phyloP scores from a whole-genome alignment of 2,797 vertebrate species.

The Anomalospiza imberbis region DNA sequence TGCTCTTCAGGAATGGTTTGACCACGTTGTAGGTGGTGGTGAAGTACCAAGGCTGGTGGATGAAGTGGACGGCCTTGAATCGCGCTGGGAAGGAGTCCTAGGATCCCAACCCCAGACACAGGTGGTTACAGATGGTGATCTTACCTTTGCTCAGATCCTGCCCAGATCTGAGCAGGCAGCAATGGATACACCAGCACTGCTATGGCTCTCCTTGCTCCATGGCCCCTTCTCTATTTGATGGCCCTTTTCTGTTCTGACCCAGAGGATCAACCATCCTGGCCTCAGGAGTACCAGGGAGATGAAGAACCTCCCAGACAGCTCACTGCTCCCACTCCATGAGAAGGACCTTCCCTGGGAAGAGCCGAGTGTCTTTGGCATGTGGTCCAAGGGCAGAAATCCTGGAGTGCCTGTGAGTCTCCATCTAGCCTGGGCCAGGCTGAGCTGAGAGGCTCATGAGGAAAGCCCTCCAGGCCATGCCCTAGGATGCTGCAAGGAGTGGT shows the following conservation, averaged over 20 bases:
- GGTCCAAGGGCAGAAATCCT: not conserved
- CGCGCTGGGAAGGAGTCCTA: conserved; percentile 97
- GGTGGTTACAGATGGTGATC: not conserved
- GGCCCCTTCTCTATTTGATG: not conserved
- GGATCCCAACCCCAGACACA: not conserved
- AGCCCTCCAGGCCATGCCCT: not conserved
- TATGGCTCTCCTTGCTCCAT: fast-evolving
- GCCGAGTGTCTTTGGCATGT: not conserved
- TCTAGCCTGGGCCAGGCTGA: not conserved
- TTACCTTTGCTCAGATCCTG: not conserved
- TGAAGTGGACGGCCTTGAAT: conserved; percentile 96
- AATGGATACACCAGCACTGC: not conserved
- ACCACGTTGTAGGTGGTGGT: conserved; percentile 96
- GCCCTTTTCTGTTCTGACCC: not conserved
- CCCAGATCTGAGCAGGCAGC: not conserved
- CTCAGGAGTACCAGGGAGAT: not conserved
- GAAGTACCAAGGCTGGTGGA: conserved; percentile 98
- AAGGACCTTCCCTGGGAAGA: not conserved
- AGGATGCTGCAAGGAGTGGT: not conserved
- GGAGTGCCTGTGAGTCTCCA: not conserved
- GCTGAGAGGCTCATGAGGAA: not conserved
- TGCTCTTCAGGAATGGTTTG: conserved; percentile 97
- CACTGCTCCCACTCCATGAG: not conserved
- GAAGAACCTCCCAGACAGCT: not conserved
- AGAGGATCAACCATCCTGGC: not conserved